Conservation (phyloP, 2,797 vertebrate genomes). For the Melanogrammus aeglefinus region DNA sequence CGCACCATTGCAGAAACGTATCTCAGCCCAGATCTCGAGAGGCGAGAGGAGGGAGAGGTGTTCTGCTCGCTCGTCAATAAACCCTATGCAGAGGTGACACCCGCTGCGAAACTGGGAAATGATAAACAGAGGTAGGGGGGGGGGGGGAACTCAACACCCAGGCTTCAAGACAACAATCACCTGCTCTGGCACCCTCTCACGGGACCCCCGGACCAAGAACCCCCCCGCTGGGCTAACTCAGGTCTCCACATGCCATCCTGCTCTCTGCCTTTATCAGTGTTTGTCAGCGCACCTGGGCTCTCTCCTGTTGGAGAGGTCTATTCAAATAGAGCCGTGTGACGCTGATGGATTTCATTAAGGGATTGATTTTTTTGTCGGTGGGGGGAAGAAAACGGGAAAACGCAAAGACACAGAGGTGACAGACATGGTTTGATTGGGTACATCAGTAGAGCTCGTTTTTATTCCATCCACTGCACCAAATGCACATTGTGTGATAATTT, state of each 20-base stretch:
- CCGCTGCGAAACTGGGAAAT: neutral
- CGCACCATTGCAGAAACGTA: neutral
- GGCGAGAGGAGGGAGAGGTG: neutral
- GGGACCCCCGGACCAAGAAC: neutral
- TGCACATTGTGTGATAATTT: constrained; percentile 64
- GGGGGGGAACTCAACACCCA: neutral
- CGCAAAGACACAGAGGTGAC: constrained; percentile 39
- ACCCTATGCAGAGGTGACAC: neutral
- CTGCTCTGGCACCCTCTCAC: constrained; percentile 17
- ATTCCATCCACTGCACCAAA: constrained; percentile 74
- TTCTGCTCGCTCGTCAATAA: neutral
- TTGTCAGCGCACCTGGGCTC: neutral
- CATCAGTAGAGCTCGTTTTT: constrained; percentile 66
- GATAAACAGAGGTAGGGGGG: neutral
- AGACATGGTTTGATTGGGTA: constrained; percentile 51
- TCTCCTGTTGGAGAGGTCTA: neutral
- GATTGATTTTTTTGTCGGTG: neutral
- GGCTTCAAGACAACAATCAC: constrained; percentile 28
- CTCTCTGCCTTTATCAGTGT: neutral
- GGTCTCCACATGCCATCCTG: neutral
- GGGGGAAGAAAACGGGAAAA: neutral
- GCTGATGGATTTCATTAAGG: neutral
- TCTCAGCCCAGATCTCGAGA: neutral
- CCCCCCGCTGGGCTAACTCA: neutral
- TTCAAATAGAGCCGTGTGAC: neutral